These are phyloP conservation scores for Orthochromis indermauri DNA, from an alignment of 2,113 vertebrate genomes.

Conservation along the genomic window DNA sequence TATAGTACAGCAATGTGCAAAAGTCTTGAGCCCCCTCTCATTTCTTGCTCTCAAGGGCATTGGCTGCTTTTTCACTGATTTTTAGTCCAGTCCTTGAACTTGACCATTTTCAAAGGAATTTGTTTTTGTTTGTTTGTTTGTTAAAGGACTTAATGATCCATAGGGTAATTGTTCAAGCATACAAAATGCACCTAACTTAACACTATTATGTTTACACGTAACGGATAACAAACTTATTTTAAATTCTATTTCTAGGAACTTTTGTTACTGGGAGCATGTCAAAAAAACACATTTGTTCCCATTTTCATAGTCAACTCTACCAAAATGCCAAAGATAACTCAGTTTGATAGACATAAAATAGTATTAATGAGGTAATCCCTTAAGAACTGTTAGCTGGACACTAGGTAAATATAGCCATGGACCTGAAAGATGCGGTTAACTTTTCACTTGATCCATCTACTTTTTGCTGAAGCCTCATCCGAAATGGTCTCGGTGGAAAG, in stretches of 20 bases:
- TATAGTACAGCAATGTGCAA: not conserved
- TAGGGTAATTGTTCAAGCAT: not conserved
- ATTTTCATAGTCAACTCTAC: not conserved
- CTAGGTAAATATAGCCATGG: not conserved
- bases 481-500: not conserved
- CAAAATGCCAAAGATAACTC: not conserved
- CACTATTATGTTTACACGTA: not conserved
- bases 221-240: not conserved
- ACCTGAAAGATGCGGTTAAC: not conserved
- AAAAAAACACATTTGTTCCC: not conserved
- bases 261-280: not conserved
- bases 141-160: not conserved
- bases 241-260: not conserved
- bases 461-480: not conserved
- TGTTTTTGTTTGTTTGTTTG: not conserved
- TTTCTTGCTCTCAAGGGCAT: not conserved
- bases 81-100: not conserved
- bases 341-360: not conserved
- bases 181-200: not conserved
- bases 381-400: not conserved
- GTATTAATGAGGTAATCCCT: not conserved
- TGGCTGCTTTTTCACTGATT: not conserved
- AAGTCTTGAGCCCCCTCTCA: not conserved
- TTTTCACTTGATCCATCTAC: not conserved
- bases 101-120: not conserved